Conservation (phyloP, 2,888 invertebrate species). For the Nymphalis urticae region DNA sequence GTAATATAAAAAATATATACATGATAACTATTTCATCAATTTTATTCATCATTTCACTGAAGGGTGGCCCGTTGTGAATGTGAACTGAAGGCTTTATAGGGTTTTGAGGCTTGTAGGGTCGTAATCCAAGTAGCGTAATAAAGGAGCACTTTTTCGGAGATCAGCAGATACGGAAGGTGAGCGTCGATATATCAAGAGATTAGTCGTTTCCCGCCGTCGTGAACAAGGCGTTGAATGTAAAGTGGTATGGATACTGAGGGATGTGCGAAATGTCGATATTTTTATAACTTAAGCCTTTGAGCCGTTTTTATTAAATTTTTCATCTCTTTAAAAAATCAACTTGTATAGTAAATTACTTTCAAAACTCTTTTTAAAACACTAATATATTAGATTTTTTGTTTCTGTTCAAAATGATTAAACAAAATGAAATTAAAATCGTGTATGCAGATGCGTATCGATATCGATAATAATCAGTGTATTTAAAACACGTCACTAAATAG, state of each 20-base stretch:
- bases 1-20: no score
- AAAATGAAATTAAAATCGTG: neutral
- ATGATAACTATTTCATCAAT: neutral
- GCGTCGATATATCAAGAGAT: conserved; percentile 78
- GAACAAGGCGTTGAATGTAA: conserved; percentile 69
- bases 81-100: conserved; percentile 43
- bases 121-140: conserved; percentile 66
- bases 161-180: conserved; percentile 75
- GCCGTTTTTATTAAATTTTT: neutral
- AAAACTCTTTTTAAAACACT: no score
- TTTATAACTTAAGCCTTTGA: neutral
- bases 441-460: neutral
- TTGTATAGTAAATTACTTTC: neutral
- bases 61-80: conserved; percentile 22
- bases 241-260: conserved; percentile 54
- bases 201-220: conserved; percentile 69
- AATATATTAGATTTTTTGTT: no score
- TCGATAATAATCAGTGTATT: neutral
- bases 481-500: conserved; percentile 49
- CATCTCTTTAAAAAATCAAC: neutral
- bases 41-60: conserved; percentile 3
- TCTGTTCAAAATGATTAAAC: neutral
- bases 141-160: conserved; percentile 72
- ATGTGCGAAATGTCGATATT: conserved; percentile 26
- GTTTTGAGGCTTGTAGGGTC: conserved; percentile 47